Evolutionary conservation across 2,113 vertebrate genomes (phyloP).

Genomic region (Brachyistius frenatus): DNA sequence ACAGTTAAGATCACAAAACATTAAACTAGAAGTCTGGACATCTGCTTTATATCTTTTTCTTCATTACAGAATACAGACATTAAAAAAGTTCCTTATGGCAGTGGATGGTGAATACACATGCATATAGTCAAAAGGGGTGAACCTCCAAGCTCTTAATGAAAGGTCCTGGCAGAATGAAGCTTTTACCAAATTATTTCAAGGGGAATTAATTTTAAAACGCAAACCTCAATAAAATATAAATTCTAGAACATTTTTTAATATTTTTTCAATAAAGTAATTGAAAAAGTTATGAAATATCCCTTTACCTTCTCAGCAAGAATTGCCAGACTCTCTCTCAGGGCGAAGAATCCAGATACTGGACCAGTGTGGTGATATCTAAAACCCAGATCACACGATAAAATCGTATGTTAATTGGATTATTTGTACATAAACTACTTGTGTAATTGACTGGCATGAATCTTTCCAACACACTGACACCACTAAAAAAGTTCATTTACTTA

Average conservation of each 20-base stretch:
- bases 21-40: no score
- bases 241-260: not conserved
- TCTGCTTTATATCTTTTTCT: no score
- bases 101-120: no score
- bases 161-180: no score
- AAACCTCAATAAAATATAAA: not conserved
- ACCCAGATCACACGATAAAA: conserved; percentile 19
- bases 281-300: not conserved
- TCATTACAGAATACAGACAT: no score
- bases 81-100: no score
- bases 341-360: conserved; percentile 88
- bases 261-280: not conserved
- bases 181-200: no score
- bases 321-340: conserved; percentile 92
- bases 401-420: not conserved
- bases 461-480: not conserved
- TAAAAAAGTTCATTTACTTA: not conserved
- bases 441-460: no score
- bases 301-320: conserved; percentile 89
- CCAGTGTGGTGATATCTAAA: conserved; percentile 94
- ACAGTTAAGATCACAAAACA: no score
- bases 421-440: not conserved
- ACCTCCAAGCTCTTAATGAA: not conserved
- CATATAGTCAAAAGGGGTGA: no score
- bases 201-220: not conserved